A percentile compares a stretch with the other conserved stretches of the same genome.
Evolutionary conservation across 2,888 invertebrate genomes (phyloP).

Genomic region (Diadegma fenestrale): DNA sequence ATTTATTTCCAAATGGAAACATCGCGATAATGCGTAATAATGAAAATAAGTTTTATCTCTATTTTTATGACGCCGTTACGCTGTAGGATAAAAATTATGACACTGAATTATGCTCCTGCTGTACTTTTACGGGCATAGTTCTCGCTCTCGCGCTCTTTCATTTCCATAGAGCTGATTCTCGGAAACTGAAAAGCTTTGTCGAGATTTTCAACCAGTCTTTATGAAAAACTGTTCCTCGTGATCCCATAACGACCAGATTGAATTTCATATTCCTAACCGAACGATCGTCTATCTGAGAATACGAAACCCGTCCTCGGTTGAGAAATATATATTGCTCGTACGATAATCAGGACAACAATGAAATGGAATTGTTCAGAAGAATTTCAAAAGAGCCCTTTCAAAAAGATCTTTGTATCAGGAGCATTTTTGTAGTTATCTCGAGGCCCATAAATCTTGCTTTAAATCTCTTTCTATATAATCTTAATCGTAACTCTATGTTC

Average conservation of each 20-base stretch:
- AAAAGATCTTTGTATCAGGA: slow-evolving; percentile 1
- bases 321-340: background rate
- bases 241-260: slow-evolving; percentile 15
- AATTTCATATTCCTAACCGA: slow-evolving; percentile 32
- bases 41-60: background rate
- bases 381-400: slow-evolving; percentile 3
- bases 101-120: slow-evolving; percentile 10
- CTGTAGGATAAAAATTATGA: background rate
- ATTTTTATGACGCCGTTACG: slow-evolving; percentile 34
- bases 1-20: background rate
- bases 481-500: background rate
- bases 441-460: background rate
- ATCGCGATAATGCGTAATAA: slow-evolving; percentile 37
- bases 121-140: slow-evolving; percentile 11
- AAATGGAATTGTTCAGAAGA: background rate
- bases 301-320: slow-evolving; percentile 9
- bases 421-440: background rate
- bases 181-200: slow-evolving; percentile 18
- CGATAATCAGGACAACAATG: slow-evolving; percentile 1
- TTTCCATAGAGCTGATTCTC: background rate
- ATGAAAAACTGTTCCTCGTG: background rate
- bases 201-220: slow-evolving; percentile 14
- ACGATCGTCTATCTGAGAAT: slow-evolving; percentile 5
- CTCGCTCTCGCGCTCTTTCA: slow-evolving; percentile 9
- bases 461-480: background rate